These are phyloP conservation scores for Notospermus geniculatus DNA, from an alignment of 1,140 invertebrate species.

Conservation along the genomic window DNA sequence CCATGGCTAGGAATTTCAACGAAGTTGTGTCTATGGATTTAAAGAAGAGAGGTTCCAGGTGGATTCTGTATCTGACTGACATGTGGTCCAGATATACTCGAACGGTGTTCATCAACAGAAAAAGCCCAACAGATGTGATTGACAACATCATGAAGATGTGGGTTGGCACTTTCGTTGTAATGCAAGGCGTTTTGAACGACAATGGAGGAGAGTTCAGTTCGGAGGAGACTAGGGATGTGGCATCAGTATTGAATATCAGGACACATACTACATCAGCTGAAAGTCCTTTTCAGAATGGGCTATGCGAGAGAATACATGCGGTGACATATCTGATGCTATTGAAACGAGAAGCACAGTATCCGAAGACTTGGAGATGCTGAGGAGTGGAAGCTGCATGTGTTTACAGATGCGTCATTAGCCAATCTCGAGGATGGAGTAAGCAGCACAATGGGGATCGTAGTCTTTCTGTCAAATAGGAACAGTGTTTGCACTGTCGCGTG, in stretches of 20 bases:
- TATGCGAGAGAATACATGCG: constrained; percentile 23
- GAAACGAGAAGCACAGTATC: background rate
- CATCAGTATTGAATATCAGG: constrained; percentile 27
- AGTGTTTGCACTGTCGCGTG: constrained; percentile 20
- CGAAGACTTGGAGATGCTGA: too few relatives aligned
- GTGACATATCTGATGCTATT: constrained; percentile 19
- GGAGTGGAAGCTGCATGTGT: background rate
- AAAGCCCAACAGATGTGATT: constrained; percentile 21
- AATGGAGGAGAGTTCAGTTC: constrained; percentile 22
- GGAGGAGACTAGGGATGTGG: constrained; percentile 24
- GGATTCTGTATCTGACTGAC: constrained; percentile 31
- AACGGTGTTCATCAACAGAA: constrained; percentile 20
- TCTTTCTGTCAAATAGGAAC: constrained; percentile 10
- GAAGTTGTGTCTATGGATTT: constrained; percentile 27
- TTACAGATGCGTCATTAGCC: constrained; percentile 18
- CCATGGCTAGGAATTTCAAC: constrained; percentile 25
- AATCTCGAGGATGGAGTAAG: constrained; percentile 19
- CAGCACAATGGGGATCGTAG: constrained; percentile 21
- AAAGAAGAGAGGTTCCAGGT: constrained; percentile 18
- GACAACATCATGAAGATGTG: constrained; percentile 23
- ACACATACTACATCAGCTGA: too few relatives aligned
- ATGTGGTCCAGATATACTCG: constrained; percentile 26
- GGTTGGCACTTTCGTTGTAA: constrained; percentile 1
- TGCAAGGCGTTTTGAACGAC: too few relatives aligned
- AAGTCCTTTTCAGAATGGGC: too few relatives aligned